Evolutionary conservation across 2,797 vertebrate species (phyloP).

Genomic region (Pitangus sulphuratus): DNA sequence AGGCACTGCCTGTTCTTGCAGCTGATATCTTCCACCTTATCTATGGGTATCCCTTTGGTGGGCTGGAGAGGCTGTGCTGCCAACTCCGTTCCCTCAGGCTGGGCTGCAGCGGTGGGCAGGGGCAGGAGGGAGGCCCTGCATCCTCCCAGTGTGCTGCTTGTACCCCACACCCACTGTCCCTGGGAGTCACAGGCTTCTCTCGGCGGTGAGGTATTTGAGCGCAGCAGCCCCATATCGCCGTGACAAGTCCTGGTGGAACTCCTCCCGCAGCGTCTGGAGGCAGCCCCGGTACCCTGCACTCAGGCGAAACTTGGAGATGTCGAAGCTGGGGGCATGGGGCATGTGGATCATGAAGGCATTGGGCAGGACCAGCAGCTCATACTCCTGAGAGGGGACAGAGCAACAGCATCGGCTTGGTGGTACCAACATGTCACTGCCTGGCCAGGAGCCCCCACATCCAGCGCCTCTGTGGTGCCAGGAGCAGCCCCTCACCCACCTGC

Average conservation of each 20-base stretch:
- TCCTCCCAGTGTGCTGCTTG: not conserved
- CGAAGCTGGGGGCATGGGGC: constrained; percentile 94
- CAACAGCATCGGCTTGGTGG: not conserved
- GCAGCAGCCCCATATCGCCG: constrained; percentile 90
- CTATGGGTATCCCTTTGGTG: not conserved
- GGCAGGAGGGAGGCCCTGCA: not conserved
- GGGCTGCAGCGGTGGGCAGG: rapidly evolving
- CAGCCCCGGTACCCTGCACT: constrained; percentile 89
- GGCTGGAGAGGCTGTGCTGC: not conserved
- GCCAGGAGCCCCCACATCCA: not conserved
- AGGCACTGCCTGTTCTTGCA: not conserved
- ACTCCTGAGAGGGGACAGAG: constrained; percentile 80
- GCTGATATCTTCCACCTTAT: not conserved
- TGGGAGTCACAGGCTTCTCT: constrained; percentile 76
- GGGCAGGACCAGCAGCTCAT: constrained; percentile 91
- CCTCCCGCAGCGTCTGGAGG: constrained; percentile 89
- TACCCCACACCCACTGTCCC: not conserved
- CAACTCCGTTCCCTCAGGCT: rapidly evolving
- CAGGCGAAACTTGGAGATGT: constrained; percentile 95
- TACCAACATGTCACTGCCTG: rapidly evolving
- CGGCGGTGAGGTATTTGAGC: constrained; percentile 94
- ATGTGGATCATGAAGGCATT: constrained; percentile 97
- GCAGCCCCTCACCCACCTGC: constrained; percentile 79
- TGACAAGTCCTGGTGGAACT: constrained; percentile 97
- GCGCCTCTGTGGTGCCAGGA: rapidly evolving